Conservation (phyloP, 2,888 invertebrate genomes). For the Chelonus formosanus region DNA sequence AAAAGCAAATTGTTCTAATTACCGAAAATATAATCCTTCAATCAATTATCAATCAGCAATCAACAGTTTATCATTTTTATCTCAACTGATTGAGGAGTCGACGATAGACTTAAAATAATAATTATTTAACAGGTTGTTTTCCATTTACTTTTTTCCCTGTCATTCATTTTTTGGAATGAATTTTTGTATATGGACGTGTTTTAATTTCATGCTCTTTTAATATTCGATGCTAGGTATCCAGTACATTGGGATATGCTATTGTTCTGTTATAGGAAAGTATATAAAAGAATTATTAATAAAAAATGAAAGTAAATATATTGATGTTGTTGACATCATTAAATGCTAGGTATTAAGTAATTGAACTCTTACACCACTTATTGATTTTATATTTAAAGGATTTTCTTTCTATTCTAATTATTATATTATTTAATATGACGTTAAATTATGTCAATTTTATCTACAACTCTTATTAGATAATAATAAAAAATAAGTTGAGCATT, state of each 20-base stretch:
- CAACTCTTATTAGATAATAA: not conserved
- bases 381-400: too few species aligned
- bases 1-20: constrained; percentile 1
- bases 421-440: not conserved
- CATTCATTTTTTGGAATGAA: constrained; percentile 32
- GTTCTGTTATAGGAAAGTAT: constrained; percentile 47
- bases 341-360: too few species aligned
- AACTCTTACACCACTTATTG: too few species aligned
- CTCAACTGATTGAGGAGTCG: constrained; percentile 62
- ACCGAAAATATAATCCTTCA: constrained; percentile 52
- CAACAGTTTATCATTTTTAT: constrained; percentile 38
- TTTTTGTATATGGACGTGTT: constrained; percentile 48
- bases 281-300: not conserved
- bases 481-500: constrained; percentile 1
- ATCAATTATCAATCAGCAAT: constrained; percentile 48
- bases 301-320: too few species aligned
- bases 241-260: constrained; percentile 44
- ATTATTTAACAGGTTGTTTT: constrained; percentile 38
- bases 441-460: not conserved
- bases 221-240: constrained; percentile 39
- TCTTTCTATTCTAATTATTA: not conserved
- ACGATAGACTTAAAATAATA: constrained; percentile 59
- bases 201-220: constrained; percentile 42
- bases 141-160: constrained; percentile 15
- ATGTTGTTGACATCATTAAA: too few species aligned